Conservation (phyloP, 2,888 invertebrate species). For the Euzophera pinguis region DNA sequence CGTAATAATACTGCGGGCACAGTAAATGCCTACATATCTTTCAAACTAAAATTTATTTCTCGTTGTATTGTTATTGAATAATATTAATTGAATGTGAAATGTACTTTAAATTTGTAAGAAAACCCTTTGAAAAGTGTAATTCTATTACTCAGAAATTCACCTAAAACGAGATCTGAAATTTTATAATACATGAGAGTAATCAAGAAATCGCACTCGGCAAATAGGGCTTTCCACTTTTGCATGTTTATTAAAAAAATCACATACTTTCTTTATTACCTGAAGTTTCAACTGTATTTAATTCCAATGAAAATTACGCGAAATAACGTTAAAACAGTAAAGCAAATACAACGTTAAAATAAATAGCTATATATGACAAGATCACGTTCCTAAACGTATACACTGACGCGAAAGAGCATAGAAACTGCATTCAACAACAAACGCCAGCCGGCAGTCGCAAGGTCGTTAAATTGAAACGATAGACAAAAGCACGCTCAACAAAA, state of each 20-base stretch:
- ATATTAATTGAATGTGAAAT: neutral
- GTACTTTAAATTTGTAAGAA: neutral
- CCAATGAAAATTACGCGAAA: neutral
- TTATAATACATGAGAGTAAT: neutral
- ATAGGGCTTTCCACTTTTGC: neutral
- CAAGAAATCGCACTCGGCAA: neutral
- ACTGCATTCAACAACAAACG: no score
- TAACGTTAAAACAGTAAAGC: neutral
- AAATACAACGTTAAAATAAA: constrained; percentile 19
- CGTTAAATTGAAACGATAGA: no score
- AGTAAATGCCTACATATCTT: constrained; percentile 10
- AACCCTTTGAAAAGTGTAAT: neutral
- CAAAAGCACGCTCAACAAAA: no score
- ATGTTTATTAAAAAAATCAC: no score
- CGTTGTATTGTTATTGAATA: neutral
- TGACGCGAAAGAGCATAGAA: neutral
- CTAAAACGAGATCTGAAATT: neutral
- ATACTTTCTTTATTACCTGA: no score
- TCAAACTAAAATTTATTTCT: constrained; percentile 8
- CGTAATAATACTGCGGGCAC: constrained; percentile 44
- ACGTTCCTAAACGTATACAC: constrained; percentile 29
- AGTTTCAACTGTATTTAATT: neutral
- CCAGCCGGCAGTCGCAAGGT: no score
- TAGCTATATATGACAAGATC: constrained; percentile 61
- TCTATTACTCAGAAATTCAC: neutral